These are phyloP conservation scores for Sylvietta virens DNA, from an alignment of 2,113 vertebrate genomes.

Conservation along the genomic window DNA sequence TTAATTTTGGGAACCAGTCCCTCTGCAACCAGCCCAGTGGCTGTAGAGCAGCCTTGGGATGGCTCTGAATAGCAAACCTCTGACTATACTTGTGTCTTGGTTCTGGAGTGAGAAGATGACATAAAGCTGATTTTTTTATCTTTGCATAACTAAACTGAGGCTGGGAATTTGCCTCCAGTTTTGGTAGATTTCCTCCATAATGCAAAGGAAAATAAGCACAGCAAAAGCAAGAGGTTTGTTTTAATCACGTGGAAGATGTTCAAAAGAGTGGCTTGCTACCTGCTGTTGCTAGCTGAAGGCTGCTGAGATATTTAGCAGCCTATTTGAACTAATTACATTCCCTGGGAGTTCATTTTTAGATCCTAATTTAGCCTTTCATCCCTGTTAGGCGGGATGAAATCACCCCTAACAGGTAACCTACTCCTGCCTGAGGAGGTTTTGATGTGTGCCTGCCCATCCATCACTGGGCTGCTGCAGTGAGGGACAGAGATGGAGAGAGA, in stretches of 20 bases:
- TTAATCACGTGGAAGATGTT: neutral
- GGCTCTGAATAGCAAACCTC: neutral
- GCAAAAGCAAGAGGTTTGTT: neutral
- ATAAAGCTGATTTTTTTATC: neutral
- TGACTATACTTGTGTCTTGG: neutral
- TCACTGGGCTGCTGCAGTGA: fast-evolving
- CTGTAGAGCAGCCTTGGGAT: neutral
- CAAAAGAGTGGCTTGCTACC: neutral
- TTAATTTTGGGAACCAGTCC: neutral
- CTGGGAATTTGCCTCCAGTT: neutral
- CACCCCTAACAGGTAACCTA: neutral
- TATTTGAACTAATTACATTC: neutral
- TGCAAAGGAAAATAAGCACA: neutral
- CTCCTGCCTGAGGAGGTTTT: neutral
- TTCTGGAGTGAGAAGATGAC: neutral
- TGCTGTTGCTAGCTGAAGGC: neutral
- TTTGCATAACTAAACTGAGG: neutral
- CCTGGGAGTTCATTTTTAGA: neutral
- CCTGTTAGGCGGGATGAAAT: neutral
- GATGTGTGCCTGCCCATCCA: neutral
- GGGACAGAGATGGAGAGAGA: neutral
- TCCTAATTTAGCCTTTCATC: neutral
- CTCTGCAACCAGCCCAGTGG: neutral
- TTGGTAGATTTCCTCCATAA: neutral
- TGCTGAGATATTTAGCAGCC: neutral